Evolutionary conservation across 2,888 invertebrate species (phyloP), one percentile per base, ranked within the genome.

Genomic region (Chymomyza caudatula): DNA sequence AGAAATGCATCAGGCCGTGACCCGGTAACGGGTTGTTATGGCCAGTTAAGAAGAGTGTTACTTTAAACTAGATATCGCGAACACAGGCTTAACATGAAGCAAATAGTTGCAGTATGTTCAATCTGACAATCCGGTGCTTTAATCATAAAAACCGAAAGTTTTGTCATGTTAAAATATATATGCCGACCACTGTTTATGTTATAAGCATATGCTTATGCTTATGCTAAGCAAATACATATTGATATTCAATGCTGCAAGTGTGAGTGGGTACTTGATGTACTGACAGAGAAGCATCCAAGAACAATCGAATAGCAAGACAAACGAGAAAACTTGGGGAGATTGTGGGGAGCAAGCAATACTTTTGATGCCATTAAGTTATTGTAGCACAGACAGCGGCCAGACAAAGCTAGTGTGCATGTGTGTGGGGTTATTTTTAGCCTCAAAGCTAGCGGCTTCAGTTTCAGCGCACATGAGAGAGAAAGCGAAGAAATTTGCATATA

Each of bases 291-390:
- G 43, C 43, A 54, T 11, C n/a, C 44, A 55, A 55, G 17, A 55
- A 13, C 61, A 63, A 71, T 65, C 65, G 60, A 54, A 61, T 63
- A 63, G 77, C 85, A 77, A 83, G 73, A 77, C 84, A 81, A 85
- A 80, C 83, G 86, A 37, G 29, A 0, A 11, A 37, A 37, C 11
- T 37, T 11, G 8, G 1, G 29, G 85, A 85, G 63, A 65, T 63
- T 47, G 53, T 57, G 59, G 55, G 53, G 65, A 60, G 67, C 71
- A 77, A 75, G 71, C 70, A 65, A 75, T 80, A 83, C 69, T 74
- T 37, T 37, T 37, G 29, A 37, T 37, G 29, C 29, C 11, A 11
- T 37, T 37, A 8, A 2, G 29, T 11, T 4, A 37, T 37, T 2
- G 29, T 11, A 11, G 11, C 29, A 37, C 29, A 37, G 29, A 37